Conservation (phyloP, 2,888 invertebrate genomes). For the Diloba caeruleocephala region DNA sequence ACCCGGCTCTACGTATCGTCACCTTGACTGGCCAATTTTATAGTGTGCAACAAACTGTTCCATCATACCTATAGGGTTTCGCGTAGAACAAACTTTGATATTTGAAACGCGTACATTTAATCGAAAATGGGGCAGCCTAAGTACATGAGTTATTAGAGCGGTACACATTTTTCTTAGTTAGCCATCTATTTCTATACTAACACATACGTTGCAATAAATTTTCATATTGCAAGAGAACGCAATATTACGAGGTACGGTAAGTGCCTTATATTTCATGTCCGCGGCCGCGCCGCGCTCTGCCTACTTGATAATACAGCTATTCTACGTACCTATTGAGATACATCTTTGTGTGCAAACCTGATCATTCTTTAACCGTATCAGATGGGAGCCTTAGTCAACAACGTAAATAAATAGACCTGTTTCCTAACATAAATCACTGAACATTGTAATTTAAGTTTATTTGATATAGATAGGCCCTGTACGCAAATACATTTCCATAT, state of each 20-base stretch:
- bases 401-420: background rate
- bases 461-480: too few species aligned
- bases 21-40: too few species aligned
- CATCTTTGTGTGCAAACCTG: conserved; percentile 60
- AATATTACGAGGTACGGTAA: conserved; percentile 83
- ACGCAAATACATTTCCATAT: too few species aligned
- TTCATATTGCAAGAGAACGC: conserved; percentile 86
- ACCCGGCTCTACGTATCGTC: too few species aligned
- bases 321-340: conserved; percentile 68
- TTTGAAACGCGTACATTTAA: conserved; percentile 37
- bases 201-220: conserved; percentile 84
- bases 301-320: conserved; percentile 79
- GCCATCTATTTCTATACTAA: conserved; percentile 72
- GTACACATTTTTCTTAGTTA: conserved; percentile 75
- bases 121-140: conserved; percentile 50
- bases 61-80: background rate
- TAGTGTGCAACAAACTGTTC: too few species aligned
- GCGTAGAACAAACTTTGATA: conserved; percentile 26
- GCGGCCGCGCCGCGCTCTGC: conserved; percentile 68
- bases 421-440: background rate
- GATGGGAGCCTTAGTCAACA: conserved; percentile 7
- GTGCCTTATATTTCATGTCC: conserved; percentile 85
- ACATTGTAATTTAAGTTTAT: conserved; percentile 8
- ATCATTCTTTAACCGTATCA: conserved; percentile 31
- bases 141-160: conserved; percentile 58